These are phyloP conservation scores for Silurus meridionalis DNA, from an alignment of 2,113 vertebrate species.

Conservation along the genomic window DNA sequence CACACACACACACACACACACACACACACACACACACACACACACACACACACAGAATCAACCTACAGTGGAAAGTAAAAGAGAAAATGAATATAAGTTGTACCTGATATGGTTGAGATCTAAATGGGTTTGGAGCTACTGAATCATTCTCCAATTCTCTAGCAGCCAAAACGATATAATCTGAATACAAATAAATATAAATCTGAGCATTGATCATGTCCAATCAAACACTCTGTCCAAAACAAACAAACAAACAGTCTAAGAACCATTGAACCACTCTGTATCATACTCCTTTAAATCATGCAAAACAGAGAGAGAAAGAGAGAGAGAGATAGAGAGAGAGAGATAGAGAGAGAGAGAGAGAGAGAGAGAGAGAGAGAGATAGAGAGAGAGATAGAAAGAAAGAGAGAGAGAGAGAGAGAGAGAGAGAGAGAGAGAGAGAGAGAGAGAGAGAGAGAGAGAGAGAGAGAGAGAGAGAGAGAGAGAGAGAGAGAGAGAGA, in stretches of 20 bases:
- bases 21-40: no score
- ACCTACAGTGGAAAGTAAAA: not conserved
- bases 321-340: conserved; percentile 24
- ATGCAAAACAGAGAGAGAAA: conserved; percentile 1
- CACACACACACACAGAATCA: not conserved
- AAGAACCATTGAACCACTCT: not conserved
- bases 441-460: conserved; percentile 26
- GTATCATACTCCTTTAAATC: not conserved
- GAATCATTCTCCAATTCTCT: no score
- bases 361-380: conserved; percentile 20
- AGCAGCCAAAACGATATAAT: no score
- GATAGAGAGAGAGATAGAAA: conserved; percentile 25
- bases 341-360: conserved; percentile 24
- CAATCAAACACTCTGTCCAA: not conserved
- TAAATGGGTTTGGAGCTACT: no score
- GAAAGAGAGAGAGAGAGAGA: conserved; percentile 29
- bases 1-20: no score
- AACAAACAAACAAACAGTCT: not conserved
- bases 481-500: conserved; percentile 24
- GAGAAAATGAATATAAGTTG: no score
- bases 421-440: conserved; percentile 27
- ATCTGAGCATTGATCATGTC: not conserved
- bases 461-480: conserved; percentile 25
- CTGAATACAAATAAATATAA: no score
- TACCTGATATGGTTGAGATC: no score